Evolutionary conservation across 2,888 invertebrate genomes (phyloP).

Genomic region (Napeogenes sylphis): DNA sequence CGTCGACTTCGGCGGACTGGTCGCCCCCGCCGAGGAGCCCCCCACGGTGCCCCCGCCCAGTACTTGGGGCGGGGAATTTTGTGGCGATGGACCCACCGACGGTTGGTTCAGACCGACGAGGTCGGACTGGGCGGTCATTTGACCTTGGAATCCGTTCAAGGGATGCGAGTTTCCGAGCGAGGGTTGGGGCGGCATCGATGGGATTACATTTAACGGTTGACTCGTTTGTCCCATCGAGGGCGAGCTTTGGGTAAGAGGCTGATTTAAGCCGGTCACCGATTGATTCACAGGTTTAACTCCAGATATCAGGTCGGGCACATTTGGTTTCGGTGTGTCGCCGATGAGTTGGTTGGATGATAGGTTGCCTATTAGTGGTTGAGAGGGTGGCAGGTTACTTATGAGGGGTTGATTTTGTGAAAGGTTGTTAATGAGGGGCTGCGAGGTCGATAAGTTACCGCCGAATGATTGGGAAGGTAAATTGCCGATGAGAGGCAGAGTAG

Average conservation of each 20-base stretch:
- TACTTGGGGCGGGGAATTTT: conserved; percentile 40
- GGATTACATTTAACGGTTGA: conserved; percentile 15
- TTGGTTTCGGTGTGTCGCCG: conserved; percentile 35
- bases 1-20: conserved; percentile 57
- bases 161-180: conserved; percentile 37
- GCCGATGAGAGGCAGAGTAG: conserved; percentile 27
- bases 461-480: conserved; percentile 37
- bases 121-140: not conserved
- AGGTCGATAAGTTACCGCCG: conserved; percentile 50
- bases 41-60: conserved; percentile 45
- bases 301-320: conserved; percentile 62
- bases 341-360: conserved; percentile 33
- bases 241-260: conserved; percentile 29
- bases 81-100: conserved; percentile 30
- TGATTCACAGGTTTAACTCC: conserved; percentile 50
- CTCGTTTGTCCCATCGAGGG: conserved; percentile 19
- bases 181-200: conserved; percentile 22
- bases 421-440: conserved; percentile 47
- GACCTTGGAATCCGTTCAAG: conserved; percentile 22
- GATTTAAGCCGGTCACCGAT: conserved; percentile 35
- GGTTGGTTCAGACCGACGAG: conserved; percentile 36
- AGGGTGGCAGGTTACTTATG: conserved; percentile 35
- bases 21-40: conserved; percentile 52
- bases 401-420: conserved; percentile 55
- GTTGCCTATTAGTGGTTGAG: conserved; percentile 47